These are phyloP conservation scores for Drosophila kohkoa DNA, from an alignment of 1,140 invertebrate species.

Conservation along the genomic window DNA sequence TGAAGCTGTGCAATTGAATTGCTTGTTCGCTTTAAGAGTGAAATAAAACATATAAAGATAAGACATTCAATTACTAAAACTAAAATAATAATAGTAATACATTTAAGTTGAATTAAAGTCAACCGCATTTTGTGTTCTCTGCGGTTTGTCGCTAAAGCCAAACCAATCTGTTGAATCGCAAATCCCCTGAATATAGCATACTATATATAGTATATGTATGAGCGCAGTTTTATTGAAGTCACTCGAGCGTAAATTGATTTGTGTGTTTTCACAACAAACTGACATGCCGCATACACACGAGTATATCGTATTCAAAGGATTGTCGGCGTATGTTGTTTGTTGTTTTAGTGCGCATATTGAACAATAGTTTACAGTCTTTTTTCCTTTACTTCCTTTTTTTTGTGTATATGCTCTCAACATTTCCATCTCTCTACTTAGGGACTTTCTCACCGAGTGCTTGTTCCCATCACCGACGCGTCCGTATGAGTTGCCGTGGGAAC, in stretches of 20 bases:
- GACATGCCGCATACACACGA: neutral
- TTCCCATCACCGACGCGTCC: conserved; percentile 83
- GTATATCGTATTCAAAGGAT: conserved; percentile 12
- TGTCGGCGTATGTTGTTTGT: neutral
- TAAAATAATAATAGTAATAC: no score
- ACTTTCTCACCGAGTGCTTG: conserved; percentile 83
- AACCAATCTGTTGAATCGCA: conserved; percentile 16
- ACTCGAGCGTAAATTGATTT: conserved; percentile 41
- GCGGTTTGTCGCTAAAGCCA: neutral
- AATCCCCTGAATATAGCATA: neutral
- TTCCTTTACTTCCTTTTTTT: neutral
- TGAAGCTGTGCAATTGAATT: neutral
- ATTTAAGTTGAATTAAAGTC: neutral
- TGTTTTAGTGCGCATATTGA: conserved; percentile 6
- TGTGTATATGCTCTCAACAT: neutral
- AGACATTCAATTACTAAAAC: neutral
- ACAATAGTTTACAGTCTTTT: conserved; percentile 4
- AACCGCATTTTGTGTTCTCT: neutral
- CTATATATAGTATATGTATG: neutral
- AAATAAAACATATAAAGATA: neutral
- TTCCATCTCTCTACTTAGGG: conserved; percentile 46
- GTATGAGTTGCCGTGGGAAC: conserved; percentile 84
- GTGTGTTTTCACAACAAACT: conserved; percentile 9
- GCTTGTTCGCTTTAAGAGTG: no score
- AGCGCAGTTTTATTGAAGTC: conserved; percentile 33